Evolutionary conservation across 2,888 invertebrate genomes (phyloP), one percentile per base, ranked within the genome.

Genomic region (Laspeyria flexula): DNA sequence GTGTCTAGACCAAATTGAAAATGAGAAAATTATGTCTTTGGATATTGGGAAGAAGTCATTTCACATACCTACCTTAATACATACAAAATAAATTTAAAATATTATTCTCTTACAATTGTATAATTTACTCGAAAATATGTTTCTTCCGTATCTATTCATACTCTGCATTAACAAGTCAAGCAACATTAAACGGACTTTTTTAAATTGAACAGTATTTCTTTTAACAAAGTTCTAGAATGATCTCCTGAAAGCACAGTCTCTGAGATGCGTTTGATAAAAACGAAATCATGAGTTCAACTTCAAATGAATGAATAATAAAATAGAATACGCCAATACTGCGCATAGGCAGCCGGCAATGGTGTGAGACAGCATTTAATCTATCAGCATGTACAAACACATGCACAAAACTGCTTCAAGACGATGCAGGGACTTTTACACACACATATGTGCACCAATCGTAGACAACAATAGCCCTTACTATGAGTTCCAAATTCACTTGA

Each of bases 281-380:
- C 40, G 33, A 53, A 48, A 40, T 31, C 2, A 35, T 43, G 42
- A 44, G 54, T 44, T 45, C 16, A 44, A 30, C 16, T 40, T 43
- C 30, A 43, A 15, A 49, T 30, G 31, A 25, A 62, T 55, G 31
- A 56, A 63, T 54, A 53, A 41, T 59, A 45, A 38, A 60, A 60
- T 37, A 46, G 29, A 45, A 25, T 44, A 29, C 48, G 60, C 60
- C 49, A 63, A 54, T 52, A 52, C 38, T 43, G 15, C 54, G 55
- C 44, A 47, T 18, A 50, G 30, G 39, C 46, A 38, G 43, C 54
- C 44, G 53, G 47, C 47, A 33, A 54, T 62, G 56, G 61, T 71
- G 66, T 67, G 73, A 73, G 71, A 60, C 71, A 64, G 68, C 70
- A 70, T 75, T 81, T 77, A 81, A 79, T 82, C 78, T 83, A 78